Evolutionary conservation across 1,140 invertebrate genomes (phyloP).

Genomic region (Caenorhabditis latens): DNA sequence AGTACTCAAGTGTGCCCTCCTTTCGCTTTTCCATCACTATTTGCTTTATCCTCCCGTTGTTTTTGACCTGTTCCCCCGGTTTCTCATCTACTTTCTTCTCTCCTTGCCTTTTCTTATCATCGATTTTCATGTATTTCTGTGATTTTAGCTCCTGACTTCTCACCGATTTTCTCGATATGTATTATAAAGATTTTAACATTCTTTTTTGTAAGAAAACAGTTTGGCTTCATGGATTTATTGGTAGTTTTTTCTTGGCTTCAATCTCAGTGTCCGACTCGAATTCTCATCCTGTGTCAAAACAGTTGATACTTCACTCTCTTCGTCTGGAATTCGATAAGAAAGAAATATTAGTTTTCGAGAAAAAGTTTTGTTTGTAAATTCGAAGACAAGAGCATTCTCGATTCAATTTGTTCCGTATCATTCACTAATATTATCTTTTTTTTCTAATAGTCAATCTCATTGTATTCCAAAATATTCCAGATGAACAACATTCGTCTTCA

Average conservation of each 20-base stretch:
- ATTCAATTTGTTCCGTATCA: not conserved
- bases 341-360: no score
- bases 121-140: not conserved
- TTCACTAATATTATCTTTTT: not conserved
- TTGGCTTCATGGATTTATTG: not conserved
- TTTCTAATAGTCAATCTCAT: not conserved
- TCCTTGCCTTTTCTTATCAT: not conserved
- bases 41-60: slow-evolving; percentile 21
- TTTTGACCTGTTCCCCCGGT: not conserved
- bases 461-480: not conserved
- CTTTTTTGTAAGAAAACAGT: no score
- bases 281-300: slow-evolving; percentile 1
- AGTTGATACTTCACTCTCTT: slow-evolving; percentile 2
- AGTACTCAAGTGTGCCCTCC: not conserved
- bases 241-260: not conserved
- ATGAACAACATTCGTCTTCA: not conserved
- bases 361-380: no score
- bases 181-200: no score
- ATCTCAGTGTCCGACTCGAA: not conserved
- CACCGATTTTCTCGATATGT: not conserved
- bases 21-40: not conserved
- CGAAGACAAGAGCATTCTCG: not conserved
- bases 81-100: not conserved
- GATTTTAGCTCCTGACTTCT: not conserved
- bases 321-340: not conserved